Base-by-base conservation (phyloP, 2,888 invertebrate genomes). In the Volucella inflata region DNA sequence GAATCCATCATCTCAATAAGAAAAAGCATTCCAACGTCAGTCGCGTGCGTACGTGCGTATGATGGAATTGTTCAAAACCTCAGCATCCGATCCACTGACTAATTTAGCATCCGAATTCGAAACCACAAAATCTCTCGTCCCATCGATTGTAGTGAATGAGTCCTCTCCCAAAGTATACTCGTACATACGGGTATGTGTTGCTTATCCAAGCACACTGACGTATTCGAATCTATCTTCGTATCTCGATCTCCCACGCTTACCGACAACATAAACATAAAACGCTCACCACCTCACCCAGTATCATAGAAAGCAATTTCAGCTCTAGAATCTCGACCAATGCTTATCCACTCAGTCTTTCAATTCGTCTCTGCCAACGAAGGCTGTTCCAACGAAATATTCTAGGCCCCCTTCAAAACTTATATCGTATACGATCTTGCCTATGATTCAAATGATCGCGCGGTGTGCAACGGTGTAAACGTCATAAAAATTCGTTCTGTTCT, bases 331-430 rank as follows among this genome's bases (percentile, higher is more conserved):
- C 60, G 42, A 77, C 44, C 70, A 70, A 65, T 17, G 38, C 51
- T 42, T 53, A 48, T 67, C 59, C 59, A 71, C 65, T 84, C 79
- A 84, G 84, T 84, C 84, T 84, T 84, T 76, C 71, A 55, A 76
- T 67, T 71, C 60, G 55, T 60, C 79, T 84, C 84, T 79, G 65
- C 79, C 71, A 71, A 79, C 65, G 59, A 75, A 70, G 84, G 50
- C 79, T 65, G 64, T 9, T 70, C 53, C 36, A 16, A 21, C 74
- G 64, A 57, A 53, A 53, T 57, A 14, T 36, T 48, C 42, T 42
- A 12, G 11, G 40, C n/a, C 16, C 21, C 51, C 12, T 53, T n/a
- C 51, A 40, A 14, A 16, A 14, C 12, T 40, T 40, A 30, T 42
- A 40, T 17, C 44, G 17, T 46, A 42, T 36, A 64, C 48, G 48